Percentiles rank a stretch among this genome's conserved stretches.
These are phyloP conservation scores for Gymnodraco acuticeps DNA, from an alignment of 2,797 vertebrate genomes.

Conservation along the genomic window DNA sequence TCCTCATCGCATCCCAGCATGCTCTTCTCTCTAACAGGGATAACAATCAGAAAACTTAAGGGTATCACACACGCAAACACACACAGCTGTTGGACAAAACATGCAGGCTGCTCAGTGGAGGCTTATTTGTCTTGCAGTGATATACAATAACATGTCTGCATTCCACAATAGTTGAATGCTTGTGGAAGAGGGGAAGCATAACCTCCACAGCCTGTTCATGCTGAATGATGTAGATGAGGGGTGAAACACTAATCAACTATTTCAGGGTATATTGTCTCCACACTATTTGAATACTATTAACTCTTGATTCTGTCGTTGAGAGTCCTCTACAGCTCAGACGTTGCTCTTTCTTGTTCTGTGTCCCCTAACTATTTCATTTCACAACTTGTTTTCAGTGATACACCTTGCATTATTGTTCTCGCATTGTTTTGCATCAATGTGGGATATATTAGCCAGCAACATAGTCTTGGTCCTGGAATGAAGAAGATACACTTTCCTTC, in stretches of 20 bases:
- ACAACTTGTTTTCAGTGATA: neutral
- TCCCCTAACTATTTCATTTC: neutral
- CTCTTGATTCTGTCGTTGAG: neutral
- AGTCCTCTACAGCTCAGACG: neutral
- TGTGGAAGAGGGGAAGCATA: conserved; percentile 25
- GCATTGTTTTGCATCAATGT: neutral
- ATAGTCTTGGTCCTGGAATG: neutral
- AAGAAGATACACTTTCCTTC: neutral
- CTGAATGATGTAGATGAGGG: neutral
- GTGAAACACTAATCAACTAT: neutral
- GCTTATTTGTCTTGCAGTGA: conserved; percentile 67
- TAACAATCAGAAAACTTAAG: conserved; percentile 38
- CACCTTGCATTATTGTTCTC: neutral
- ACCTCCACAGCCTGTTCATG: neutral
- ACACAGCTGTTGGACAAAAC: conserved; percentile 61
- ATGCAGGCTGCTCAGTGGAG: conserved; percentile 41
- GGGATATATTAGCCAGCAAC: neutral
- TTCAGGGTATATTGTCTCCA: neutral
- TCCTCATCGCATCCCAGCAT: conserved; percentile 24
- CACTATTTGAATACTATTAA: neutral
- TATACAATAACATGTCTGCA: conserved; percentile 72
- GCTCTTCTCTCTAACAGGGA: conserved; percentile 16
- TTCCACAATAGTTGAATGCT: conserved; percentile 55
- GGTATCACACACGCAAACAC: conserved; percentile 37
- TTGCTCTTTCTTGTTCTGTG: neutral